Base-by-base conservation (phyloP, 2,888 invertebrate genomes). In the Drosophila macrothrix region DNA sequence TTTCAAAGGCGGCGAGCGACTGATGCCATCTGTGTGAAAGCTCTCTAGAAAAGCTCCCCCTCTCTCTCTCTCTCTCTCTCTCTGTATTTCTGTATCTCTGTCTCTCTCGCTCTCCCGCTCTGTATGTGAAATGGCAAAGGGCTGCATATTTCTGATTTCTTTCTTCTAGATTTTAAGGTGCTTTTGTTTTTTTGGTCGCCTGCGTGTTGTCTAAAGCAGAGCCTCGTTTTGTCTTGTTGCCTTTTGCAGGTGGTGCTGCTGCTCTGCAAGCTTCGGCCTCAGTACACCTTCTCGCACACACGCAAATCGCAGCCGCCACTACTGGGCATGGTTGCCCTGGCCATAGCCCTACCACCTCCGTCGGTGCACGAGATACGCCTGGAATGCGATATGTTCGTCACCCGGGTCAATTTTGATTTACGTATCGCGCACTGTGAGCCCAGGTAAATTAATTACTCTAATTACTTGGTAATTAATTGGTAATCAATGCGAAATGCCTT, bases 401-500 rank as follows among this genome's bases (percentile, higher is more conserved):
- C 98, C 73, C 96, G 98, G 92, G 97, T 99, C 91, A 98, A 97
- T 93, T 98, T 99, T 91, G 98, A 99, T 94, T 98, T 99, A 94
- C 96, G 97, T 94, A 97, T 99, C 95, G 98, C 98, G 77, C 99
- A 99, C 93, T 99, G 99, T 93, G 99, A 99, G 93, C 98, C 99
- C 92, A 97, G 96, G 98, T 98, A 94, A 94, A 95, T 92, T 12
- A 37, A 12, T 14, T 56, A 28, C 28, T 19, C 3, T 16, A 9
- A 58, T 16, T 10, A 22, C 6, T 43, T n/a, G n/a, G 16, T 16
- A 35, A 35, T 35, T 14, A 35, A 0, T 35, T 14, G 35, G 37
- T 29, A n/a, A 14, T 16, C 43, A 16, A 58, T 7, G 0, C 0
- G 0, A 16, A 16, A 10, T 31, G 7, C 7, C 10, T 43, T 0